phyloP scores from a whole-genome alignment of 2,113 vertebrate genomes.

The Halcyon senegalensis region DNA sequence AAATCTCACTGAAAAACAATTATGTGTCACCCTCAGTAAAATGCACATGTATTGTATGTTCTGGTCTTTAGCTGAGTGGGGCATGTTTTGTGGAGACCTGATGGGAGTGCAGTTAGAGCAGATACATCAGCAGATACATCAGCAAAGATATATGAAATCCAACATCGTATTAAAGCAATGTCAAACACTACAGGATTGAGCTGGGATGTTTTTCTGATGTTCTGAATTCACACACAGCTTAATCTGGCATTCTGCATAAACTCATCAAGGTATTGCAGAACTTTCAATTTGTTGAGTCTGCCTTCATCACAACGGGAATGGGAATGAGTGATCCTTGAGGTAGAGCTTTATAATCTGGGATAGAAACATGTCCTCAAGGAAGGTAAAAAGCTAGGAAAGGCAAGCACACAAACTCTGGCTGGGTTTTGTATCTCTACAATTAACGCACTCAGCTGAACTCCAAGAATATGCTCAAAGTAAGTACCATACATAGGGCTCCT shows the following conservation, averaged over 20 bases:
- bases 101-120: background rate
- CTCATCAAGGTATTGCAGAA: background rate
- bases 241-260: background rate
- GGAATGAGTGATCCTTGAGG: background rate
- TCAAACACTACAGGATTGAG: background rate
- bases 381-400: background rate
- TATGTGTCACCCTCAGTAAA: background rate
- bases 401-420: background rate
- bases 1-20: background rate
- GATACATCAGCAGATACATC: background rate
- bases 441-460: background rate
- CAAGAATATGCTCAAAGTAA: background rate
- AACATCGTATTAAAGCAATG: background rate
- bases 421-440: background rate
- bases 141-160: background rate
- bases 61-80: background rate
- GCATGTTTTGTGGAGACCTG: background rate
- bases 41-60: background rate
- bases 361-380: background rate
- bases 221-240: background rate
- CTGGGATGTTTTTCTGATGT: background rate
- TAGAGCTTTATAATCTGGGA: background rate
- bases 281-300: background rate
- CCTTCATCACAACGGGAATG: background rate
- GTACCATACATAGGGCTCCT: background rate